phyloP scores from a whole-genome alignment of 2,113 vertebrate species.

The Aegotheles bennettii region DNA sequence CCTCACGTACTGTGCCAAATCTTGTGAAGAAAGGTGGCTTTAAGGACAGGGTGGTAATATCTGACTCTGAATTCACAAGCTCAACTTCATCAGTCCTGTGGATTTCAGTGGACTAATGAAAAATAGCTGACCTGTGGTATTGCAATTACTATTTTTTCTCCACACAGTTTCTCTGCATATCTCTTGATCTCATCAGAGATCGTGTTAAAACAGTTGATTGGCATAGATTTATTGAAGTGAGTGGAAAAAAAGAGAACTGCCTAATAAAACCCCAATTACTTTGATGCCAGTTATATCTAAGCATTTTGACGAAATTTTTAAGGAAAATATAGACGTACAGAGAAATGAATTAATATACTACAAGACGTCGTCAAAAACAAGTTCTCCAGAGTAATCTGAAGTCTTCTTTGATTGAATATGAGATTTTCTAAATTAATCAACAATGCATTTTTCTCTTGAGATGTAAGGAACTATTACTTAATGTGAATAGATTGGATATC shows the following conservation, averaged over 20 bases:
- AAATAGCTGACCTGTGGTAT: background rate
- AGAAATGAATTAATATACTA: background rate
- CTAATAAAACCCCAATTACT: background rate
- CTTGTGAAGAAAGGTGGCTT: background rate
- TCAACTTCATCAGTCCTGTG: background rate
- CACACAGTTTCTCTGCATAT: background rate
- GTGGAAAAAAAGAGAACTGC: background rate
- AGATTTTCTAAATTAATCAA: background rate
- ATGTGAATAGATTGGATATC: background rate
- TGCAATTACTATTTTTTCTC: background rate
- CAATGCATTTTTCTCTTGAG: background rate
- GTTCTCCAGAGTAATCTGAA: background rate
- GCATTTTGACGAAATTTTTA: background rate
- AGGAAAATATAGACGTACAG: background rate
- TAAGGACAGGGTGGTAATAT: background rate
- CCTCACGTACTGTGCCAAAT: background rate
- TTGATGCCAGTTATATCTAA: background rate
- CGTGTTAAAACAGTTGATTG: background rate
- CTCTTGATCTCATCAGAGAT: background rate
- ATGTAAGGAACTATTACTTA: background rate
- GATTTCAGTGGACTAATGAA: background rate
- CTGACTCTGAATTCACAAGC: background rate
- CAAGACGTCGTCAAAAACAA: background rate
- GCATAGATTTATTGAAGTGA: background rate
- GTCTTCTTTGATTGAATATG: background rate